Conservation (phyloP, 2,113 vertebrate genomes). For the Callionymus lyra region DNA sequence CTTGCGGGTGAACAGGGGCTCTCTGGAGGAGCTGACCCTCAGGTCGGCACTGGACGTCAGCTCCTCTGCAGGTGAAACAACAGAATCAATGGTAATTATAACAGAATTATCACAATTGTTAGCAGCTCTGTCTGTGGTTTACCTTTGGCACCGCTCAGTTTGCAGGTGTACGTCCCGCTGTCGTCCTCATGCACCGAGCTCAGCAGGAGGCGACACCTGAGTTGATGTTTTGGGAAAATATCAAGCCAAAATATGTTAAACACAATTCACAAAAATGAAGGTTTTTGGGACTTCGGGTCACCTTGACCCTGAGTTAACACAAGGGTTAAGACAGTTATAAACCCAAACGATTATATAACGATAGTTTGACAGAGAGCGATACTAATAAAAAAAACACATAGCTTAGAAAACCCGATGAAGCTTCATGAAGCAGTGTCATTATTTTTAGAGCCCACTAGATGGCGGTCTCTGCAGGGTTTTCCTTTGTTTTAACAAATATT, state of each 20-base stretch:
- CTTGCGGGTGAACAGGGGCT: slow-evolving; percentile 84
- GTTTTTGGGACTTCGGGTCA: too few species aligned
- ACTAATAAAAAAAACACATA: too few species aligned
- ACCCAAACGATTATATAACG: neutral
- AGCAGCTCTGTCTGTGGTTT: slow-evolving; percentile 12
- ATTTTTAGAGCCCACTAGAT: too few species aligned
- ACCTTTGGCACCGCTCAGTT: slow-evolving; percentile 92
- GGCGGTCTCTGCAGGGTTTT: too few species aligned
- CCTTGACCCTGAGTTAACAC: too few species aligned
- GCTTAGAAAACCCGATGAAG: too few species aligned
- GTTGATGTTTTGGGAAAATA: too few species aligned
- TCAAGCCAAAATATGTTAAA: too few species aligned
- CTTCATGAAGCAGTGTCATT: too few species aligned
- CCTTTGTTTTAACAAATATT: too few species aligned
- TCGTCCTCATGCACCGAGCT: slow-evolving; percentile 92
- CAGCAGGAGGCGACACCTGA: slow-evolving; percentile 77
- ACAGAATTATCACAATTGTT: neutral
- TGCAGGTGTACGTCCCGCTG: slow-evolving; percentile 87
- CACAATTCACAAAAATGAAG: too few species aligned
- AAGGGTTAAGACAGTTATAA: too few species aligned
- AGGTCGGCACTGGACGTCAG: slow-evolving; percentile 82
- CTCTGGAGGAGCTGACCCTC: slow-evolving; percentile 74
- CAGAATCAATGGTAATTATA: neutral
- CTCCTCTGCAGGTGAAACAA: slow-evolving; percentile 69
- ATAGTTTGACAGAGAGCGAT: neutral